Conservation (phyloP, 2,888 invertebrate genomes). For the Junonia oenone region DNA sequence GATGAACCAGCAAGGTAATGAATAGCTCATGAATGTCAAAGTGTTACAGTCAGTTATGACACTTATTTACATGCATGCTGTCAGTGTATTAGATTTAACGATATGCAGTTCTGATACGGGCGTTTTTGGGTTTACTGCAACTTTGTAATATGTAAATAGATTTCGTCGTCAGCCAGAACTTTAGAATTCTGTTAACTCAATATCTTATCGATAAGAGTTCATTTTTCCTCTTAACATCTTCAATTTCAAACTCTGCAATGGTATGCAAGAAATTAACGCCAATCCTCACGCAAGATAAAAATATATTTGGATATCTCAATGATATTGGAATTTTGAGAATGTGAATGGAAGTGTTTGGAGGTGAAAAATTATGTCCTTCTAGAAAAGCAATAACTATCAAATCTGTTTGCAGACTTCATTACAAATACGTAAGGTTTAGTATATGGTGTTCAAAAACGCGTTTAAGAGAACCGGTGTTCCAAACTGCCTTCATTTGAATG, state of each 20-base stretch:
- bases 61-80: constrained; percentile 10
- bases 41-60: constrained; percentile 7
- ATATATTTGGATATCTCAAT: too few species aligned
- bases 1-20: constrained; percentile 19
- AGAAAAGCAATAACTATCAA: too few species aligned
- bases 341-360: too few species aligned
- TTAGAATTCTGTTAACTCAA: too few species aligned
- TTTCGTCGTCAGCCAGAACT: too few species aligned
- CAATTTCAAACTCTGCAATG: too few species aligned
- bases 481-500: neutral
- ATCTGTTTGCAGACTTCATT: neutral
- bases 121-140: neutral
- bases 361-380: neutral
- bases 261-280: too few species aligned
- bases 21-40: constrained; percentile 22
- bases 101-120: neutral
- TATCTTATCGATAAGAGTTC: too few species aligned
- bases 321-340: neutral
- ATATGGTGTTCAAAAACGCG: neutral
- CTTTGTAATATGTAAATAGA: too few species aligned
- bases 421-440: neutral
- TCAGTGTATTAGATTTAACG: constrained; percentile 2
- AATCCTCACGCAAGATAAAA: too few species aligned
- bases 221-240: too few species aligned
- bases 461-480: neutral